These are phyloP conservation scores for Actinostola sp. DNA, from an alignment of 92 coral and sea anemone genomes.

Conservation along the genomic window DNA sequence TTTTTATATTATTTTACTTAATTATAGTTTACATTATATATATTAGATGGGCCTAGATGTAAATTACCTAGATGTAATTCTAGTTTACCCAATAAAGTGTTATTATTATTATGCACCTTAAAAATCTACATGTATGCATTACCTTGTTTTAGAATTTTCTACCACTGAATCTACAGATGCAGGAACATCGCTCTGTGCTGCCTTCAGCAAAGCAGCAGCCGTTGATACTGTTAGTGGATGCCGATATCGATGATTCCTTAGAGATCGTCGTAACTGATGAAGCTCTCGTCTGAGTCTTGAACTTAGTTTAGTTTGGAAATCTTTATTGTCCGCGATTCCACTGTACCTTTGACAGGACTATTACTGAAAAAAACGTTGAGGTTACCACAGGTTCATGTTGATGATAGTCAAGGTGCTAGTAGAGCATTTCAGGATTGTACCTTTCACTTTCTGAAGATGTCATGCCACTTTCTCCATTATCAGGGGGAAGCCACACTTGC, in stretches of 20 bases:
- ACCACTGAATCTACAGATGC: constrained; percentile 79
- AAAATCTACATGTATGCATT: neutral
- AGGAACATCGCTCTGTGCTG: constrained; percentile 72
- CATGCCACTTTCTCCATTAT: constrained; percentile 39
- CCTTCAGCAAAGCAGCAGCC: constrained; percentile 74
- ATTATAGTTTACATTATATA: too few species aligned
- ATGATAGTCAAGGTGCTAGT: too few species aligned
- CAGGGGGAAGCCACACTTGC: constrained; percentile 77
- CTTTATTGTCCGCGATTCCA: constrained; percentile 75
- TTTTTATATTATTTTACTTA: too few species aligned
- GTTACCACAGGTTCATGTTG: too few species aligned
- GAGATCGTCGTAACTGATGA: constrained; percentile 78
- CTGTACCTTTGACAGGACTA: constrained; percentile 10
- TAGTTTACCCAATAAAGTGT: too few species aligned
- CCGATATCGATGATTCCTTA: constrained; percentile 67
- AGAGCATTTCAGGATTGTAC: too few species aligned
- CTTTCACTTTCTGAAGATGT: constrained; percentile 11
- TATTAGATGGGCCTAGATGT: too few species aligned
- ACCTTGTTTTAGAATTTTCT: constrained; percentile 35
- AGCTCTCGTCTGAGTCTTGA: constrained; percentile 78
- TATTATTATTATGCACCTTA: too few species aligned
- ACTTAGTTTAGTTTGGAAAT: constrained; percentile 82
- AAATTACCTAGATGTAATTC: too few species aligned
- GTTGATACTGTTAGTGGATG: constrained; percentile 68
- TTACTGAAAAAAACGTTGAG: neutral